Evolutionary conservation across 2,888 invertebrate species (phyloP).

Genomic region (Oxyteleia sp.): DNA sequence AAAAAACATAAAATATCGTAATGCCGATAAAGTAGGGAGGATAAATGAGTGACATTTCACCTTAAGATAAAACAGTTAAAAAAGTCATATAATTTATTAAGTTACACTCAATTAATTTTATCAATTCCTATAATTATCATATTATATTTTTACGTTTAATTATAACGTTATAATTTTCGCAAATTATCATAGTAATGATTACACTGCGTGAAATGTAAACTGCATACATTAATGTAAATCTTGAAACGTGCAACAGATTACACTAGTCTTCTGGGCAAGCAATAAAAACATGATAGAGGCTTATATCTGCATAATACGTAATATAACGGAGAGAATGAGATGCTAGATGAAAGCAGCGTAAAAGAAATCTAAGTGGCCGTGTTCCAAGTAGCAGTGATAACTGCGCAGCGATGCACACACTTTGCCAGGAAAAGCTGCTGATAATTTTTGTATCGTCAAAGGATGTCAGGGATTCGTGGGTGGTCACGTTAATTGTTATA

Average conservation of each 20-base stretch:
- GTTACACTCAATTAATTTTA: too few relatives aligned
- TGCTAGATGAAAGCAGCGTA: conserved; percentile 54
- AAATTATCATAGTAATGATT: conserved; percentile 34
- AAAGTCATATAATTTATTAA: too few relatives aligned
- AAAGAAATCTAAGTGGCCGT: conserved; percentile 59
- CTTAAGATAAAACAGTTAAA: too few relatives aligned
- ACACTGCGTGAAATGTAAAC: conserved; percentile 67
- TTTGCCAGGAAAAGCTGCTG: conserved; percentile 82
- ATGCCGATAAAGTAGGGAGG: too few relatives aligned
- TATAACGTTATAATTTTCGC: conserved; percentile 41
- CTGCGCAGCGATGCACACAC: conserved; percentile 54
- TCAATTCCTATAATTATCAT: too few relatives aligned
- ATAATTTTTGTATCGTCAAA: conserved; percentile 83
- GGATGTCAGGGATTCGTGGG: conserved; percentile 82
- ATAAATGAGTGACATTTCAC: too few relatives aligned
- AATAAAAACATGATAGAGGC: conserved; percentile 75
- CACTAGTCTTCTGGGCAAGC: conserved; percentile 60
- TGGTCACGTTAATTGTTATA: conserved; percentile 63
- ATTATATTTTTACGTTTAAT: too few relatives aligned
- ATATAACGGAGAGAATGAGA: conserved; percentile 73
- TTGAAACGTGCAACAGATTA: conserved; percentile 54
- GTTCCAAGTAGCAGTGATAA: conserved; percentile 59
- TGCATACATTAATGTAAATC: conserved; percentile 54
- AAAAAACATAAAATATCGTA: too few relatives aligned
- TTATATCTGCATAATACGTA: conserved; percentile 80